Evolutionary conservation across 2,888 invertebrate genomes (phyloP).

Genomic region (Hydraecia micacea): DNA sequence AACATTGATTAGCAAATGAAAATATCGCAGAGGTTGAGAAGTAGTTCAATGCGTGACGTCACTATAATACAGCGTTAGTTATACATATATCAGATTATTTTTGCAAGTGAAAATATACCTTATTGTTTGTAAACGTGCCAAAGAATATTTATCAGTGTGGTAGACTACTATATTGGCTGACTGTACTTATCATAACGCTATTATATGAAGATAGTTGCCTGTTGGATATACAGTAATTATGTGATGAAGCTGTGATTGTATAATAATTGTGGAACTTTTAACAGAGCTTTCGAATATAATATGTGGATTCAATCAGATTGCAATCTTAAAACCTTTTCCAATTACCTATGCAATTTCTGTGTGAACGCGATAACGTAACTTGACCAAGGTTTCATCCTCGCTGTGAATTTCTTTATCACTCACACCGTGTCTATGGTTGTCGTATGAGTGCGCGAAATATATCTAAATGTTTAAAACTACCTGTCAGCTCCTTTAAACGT

Average conservation of each 20-base stretch:
- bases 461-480: not conserved
- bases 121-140: constrained; percentile 5
- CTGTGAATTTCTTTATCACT: not conserved
- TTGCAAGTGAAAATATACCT: constrained; percentile 2
- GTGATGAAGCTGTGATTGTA: constrained; percentile 44
- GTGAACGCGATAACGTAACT: not conserved
- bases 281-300: constrained; percentile 14
- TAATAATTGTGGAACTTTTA: constrained; percentile 29
- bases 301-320: constrained; percentile 15
- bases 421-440: not conserved
- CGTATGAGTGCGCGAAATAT: constrained; percentile 2
- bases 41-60: not conserved
- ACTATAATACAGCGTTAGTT: not conserved
- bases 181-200: not conserved
- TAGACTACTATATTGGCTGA: constrained; percentile 6
- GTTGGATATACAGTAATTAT: constrained; percentile 19
- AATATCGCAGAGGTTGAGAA: not conserved
- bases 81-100: constrained; percentile 6
- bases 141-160: not conserved
- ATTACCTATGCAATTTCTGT: not conserved
- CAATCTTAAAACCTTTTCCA: constrained; percentile 7
- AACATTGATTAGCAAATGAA: not conserved
- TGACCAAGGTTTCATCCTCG: not conserved
- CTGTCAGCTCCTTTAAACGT: not conserved
- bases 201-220: not conserved